phyloP scores from a whole-genome alignment of 2,888 invertebrate species.

The Sisyra nigra region DNA sequence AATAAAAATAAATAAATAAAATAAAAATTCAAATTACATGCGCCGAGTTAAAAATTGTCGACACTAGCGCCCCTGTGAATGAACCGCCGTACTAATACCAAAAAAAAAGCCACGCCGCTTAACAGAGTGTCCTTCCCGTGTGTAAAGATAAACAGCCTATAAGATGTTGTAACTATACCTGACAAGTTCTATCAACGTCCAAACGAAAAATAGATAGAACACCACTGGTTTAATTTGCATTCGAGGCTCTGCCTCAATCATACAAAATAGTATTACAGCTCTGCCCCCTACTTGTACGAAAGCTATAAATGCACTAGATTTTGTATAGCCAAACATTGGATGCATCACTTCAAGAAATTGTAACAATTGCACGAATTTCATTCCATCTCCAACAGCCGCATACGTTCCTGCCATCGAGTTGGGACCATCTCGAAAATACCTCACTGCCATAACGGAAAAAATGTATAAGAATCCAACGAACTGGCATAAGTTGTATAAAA shows the following conservation, averaged over 20 bases:
- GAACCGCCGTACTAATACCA: too few relatives aligned
- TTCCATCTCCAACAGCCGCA: constrained; percentile 53
- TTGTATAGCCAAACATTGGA: constrained; percentile 76
- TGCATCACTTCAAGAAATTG: constrained; percentile 82
- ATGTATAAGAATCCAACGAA: constrained; percentile 73
- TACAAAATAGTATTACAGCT: constrained; percentile 58
- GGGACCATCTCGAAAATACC: constrained; percentile 57
- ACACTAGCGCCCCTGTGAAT: too few relatives aligned
- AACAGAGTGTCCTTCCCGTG: too few relatives aligned
- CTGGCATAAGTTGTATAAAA: constrained; percentile 81
- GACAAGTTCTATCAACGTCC: constrained; percentile 69
- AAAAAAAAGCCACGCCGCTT: too few relatives aligned
- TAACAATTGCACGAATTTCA: constrained; percentile 67
- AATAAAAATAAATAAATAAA: too few relatives aligned
- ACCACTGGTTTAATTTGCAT: constrained; percentile 79
- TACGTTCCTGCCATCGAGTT: constrained; percentile 54
- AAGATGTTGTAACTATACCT: too few relatives aligned
- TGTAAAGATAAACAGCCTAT: too few relatives aligned
- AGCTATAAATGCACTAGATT: constrained; percentile 54
- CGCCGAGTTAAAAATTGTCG: too few relatives aligned
- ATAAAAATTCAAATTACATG: too few relatives aligned
- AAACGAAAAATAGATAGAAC: constrained; percentile 73
- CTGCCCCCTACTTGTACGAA: constrained; percentile 68
- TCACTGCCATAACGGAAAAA: constrained; percentile 51
- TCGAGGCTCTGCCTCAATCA: constrained; percentile 70